Evolutionary conservation across 2,888 invertebrate species (phyloP), one percentile per base, ranked within the genome.

Genomic region (Ennomos quercinarius): DNA sequence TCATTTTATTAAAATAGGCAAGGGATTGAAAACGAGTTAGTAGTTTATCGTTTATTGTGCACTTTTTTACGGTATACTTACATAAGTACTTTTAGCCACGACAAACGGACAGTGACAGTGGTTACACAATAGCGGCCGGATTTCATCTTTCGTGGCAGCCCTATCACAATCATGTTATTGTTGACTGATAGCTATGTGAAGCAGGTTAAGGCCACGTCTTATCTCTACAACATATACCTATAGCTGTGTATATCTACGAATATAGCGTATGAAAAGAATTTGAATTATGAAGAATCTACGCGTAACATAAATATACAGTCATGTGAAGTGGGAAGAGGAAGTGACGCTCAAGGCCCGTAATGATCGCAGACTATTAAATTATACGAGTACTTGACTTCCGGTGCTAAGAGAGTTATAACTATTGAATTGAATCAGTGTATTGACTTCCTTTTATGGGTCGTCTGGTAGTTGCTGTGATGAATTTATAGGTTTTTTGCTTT

Each of bases 181-280:
- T 78, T 78, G 76, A 76, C 77, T 77, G 81, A 82, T 84, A 84
- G 75, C 64, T 64, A 63, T 67, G 72, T 67, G 67, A 39, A 47
- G 55, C 61, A 71, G 85, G 85, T 86, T 83, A 85, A 87, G 87
- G 88, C 83, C 84, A 81, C 27, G 6, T 60, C 57, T 78, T 88
- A 87, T 87, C 86, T 76, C 86, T 76, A 64, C 65, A 63, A 64
- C 61, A 68, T 41, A 44, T 69, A 57, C n/a, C 17, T 40, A 45
- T 38, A 41, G 38, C 11, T 10, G 48, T 43, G 34, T 42, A 39
- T 41, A 41, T 11, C 27, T 4, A 38, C 17, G 27, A 27, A 5
- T 27, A 17, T 17, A 37, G 1, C 50, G 40, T 47, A 48, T 48
- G 44, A 27, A 9, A 54, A 41, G 49, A 55, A 55, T 60, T 51